Conservation (phyloP, 1,140 invertebrate genomes). For the Brachionus calyciflorus region DNA sequence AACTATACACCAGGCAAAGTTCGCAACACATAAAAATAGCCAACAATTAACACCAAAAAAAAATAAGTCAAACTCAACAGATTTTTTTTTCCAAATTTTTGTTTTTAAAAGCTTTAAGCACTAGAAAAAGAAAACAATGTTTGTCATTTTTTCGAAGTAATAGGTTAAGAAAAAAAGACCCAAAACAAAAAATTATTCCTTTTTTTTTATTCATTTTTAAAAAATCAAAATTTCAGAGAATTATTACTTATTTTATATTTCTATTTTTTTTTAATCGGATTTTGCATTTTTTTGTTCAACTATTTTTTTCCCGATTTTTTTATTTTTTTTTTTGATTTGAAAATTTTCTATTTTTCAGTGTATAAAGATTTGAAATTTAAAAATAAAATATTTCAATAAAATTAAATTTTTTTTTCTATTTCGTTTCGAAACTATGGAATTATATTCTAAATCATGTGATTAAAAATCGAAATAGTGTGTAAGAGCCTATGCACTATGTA, state of each 20-base stretch:
- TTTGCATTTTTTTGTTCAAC: not conserved
- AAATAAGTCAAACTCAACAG: no score
- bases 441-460: not conserved
- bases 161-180: no score
- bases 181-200: not conserved
- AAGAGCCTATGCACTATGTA: not conserved
- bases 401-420: constrained; percentile 13
- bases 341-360: not conserved
- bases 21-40: constrained; percentile 61
- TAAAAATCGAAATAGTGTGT: not conserved
- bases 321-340: not conserved
- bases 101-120: no score
- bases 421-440: not conserved
- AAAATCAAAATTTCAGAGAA: no score
- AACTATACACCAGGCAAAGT: constrained; percentile 99
- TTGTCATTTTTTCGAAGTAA: no score
- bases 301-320: not conserved
- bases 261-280: no score
- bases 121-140: no score
- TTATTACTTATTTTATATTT: no score
- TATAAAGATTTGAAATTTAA: constrained; percentile 15
- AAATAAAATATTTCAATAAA: constrained; percentile 29
- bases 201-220: no score
- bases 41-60: not conserved
- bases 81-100: no score